Conservation (phyloP, 2,888 invertebrate species). For the Trypoxylon attenuatum region DNA sequence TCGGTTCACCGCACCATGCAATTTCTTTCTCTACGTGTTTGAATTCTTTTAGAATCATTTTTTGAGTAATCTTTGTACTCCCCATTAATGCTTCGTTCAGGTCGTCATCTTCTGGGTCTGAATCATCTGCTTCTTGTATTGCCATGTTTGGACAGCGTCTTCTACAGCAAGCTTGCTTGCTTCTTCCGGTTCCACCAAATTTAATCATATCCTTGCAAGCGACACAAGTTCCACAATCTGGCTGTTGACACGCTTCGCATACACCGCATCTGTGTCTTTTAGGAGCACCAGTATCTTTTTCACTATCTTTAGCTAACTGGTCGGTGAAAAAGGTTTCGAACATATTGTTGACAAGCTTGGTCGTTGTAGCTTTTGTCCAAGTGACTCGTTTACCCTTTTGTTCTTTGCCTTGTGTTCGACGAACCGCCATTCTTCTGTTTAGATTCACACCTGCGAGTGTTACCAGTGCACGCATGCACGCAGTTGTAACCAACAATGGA, state of each 20-base stretch:
- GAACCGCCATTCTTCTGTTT: conserved; percentile 76
- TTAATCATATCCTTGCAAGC: conserved; percentile 87
- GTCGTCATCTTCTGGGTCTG: conserved; percentile 78
- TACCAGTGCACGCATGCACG: conserved; percentile 85
- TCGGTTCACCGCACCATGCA: conserved; percentile 80
- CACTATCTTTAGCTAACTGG: conserved; percentile 79
- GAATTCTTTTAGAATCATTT: conserved; percentile 62
- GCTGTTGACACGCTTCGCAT: conserved; percentile 85
- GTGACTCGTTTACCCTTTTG: conserved; percentile 76
- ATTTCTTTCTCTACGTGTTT: conserved; percentile 75
- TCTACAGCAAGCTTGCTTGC: conserved; percentile 81
- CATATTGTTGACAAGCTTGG: conserved; percentile 83
- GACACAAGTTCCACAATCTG: conserved; percentile 86
- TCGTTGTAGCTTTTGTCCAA: conserved; percentile 87
- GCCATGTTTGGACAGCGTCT: conserved; percentile 87
- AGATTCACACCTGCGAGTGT: conserved; percentile 85
- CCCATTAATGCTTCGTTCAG: conserved; percentile 53
- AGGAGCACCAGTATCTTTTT: conserved; percentile 75
- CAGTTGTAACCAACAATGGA: conserved; percentile 80
- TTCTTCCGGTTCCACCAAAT: conserved; percentile 82
- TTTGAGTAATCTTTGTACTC: conserved; percentile 48
- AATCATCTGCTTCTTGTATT: conserved; percentile 81
- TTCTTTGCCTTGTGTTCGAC: conserved; percentile 77
- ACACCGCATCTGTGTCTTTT: conserved; percentile 84
- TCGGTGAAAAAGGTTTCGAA: conserved; percentile 87